These are phyloP conservation scores for Spodoptera picta DNA, from an alignment of 2,888 invertebrate genomes.

Conservation along the genomic window DNA sequence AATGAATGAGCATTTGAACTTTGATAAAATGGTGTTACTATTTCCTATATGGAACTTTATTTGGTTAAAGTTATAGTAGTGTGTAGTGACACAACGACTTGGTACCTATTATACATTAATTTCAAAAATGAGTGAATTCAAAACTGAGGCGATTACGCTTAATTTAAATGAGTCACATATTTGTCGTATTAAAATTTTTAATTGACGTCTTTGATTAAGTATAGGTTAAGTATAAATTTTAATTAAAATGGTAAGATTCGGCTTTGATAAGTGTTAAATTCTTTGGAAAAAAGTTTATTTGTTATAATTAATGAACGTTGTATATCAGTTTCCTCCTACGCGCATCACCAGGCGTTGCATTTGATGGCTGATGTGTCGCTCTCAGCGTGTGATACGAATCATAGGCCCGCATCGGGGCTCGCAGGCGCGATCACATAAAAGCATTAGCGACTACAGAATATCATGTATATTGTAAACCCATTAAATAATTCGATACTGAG, in stretches of 20 bases:
- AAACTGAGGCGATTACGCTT: not conserved
- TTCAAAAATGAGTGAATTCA: too few species aligned
- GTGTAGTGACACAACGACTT: too few species aligned
- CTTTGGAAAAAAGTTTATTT: slow-evolving; percentile 26
- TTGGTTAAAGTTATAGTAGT: not conserved
- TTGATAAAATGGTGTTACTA: slow-evolving; percentile 1
- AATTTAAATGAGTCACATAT: not conserved
- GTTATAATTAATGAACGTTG: slow-evolving; percentile 39
- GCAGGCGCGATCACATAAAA: slow-evolving; percentile 40
- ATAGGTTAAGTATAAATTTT: not conserved
- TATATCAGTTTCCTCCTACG: slow-evolving; percentile 24
- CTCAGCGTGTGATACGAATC: slow-evolving; percentile 53
- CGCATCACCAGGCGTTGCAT: slow-evolving; percentile 35
- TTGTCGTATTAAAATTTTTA: too few species aligned
- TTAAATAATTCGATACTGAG: slow-evolving; percentile 6
- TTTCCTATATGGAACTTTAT: not conserved
- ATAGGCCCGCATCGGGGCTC: slow-evolving; percentile 51
- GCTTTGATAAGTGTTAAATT: slow-evolving; percentile 22
- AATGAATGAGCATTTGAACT: slow-evolving; percentile 44
- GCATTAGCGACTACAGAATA: slow-evolving; percentile 38
- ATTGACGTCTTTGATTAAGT: too few species aligned
- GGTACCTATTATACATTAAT: too few species aligned
- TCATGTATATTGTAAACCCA: slow-evolving; percentile 47
- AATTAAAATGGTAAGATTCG: slow-evolving; percentile 16
- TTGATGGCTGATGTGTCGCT: slow-evolving; percentile 38